These are phyloP conservation scores for Pachyrhynchus sulphureomaculatus DNA, from an alignment of 1,140 invertebrate species.

Conservation along the genomic window DNA sequence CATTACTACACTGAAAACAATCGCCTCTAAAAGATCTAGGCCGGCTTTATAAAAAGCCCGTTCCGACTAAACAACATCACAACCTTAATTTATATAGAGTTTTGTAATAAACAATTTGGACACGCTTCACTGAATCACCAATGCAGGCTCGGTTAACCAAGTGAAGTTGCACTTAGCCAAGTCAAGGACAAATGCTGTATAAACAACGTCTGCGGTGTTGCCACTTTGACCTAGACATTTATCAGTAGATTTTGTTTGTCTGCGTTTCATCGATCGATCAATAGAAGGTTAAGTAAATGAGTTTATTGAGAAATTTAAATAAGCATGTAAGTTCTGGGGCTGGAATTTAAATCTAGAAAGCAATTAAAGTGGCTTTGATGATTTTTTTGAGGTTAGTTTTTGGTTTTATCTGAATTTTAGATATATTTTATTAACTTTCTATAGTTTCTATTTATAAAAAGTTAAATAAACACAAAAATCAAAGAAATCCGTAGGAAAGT, in stretches of 20 bases:
- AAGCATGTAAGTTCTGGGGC: too few species aligned
- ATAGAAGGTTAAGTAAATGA: background rate
- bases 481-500: too few species aligned
- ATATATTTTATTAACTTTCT: too few species aligned
- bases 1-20: background rate
- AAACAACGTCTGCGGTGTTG: conserved; percentile 15
- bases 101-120: conserved; percentile 32
- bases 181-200: conserved; percentile 36
- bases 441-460: too few species aligned
- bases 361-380: too few species aligned
- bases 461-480: too few species aligned
- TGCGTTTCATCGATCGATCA: background rate
- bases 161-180: conserved; percentile 37
- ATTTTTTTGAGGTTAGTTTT: too few species aligned
- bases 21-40: background rate
- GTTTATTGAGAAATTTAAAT: too few species aligned
- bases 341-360: too few species aligned
- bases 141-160: conserved; percentile 36
- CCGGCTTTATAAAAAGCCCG: background rate
- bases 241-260: background rate
- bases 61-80: conserved; percentile 10
- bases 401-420: too few species aligned
- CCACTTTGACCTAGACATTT: background rate
- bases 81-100: conserved; percentile 21
- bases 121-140: conserved; percentile 30